Base-by-base conservation (phyloP, 2,113 vertebrate species). In the Neotoma lepida region DNA sequence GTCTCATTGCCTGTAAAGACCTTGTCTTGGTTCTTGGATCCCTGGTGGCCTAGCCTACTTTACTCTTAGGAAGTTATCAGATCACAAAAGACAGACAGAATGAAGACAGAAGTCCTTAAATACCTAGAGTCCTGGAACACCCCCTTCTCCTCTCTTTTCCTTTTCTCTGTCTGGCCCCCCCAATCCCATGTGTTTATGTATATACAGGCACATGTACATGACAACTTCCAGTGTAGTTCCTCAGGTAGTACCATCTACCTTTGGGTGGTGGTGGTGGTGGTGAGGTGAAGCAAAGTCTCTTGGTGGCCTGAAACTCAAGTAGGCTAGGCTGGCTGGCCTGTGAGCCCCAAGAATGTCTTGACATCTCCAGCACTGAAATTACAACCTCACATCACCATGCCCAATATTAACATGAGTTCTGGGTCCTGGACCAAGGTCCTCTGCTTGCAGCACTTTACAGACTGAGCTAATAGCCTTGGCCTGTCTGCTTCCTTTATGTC, bases 31-130 rank as follows among this genome's bases (percentile, higher is more conserved):
- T 26, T 61, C 22, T 44, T 10, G 56, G 73, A 63, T 63, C 78
- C 30, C 41, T 73, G 80, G 76, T 35, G 39, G 66, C 13, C 63
- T 86, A 74, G 15, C 28, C 41, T 91, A 58, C 28, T 74, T 46
- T 56, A 63, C 24, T 44, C 22, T 81, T 94, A 51, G 13, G 88
- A 88, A 74, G 51, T 82, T 12, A 58, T 33, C 77, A 94, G 94
- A 74, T 86, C 39, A 63, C 46, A 86, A 71, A 91, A 84, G 28
- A 18, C 51, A 89, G 86, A 78, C n/a, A 49, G 78, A 88, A 24
- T 4, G 44, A 66, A 68, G 30, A 70, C 15, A 61, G n/a, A 26
- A 30, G 41, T 93, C 49, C 68, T 89, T 86, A 58, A 39, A 35
- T 66, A 56, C 35, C 0, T 18, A 66, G 14, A 44, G 44, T 73